Conservation (phyloP, 2,888 invertebrate species). For the Napeogenes sylphis region DNA sequence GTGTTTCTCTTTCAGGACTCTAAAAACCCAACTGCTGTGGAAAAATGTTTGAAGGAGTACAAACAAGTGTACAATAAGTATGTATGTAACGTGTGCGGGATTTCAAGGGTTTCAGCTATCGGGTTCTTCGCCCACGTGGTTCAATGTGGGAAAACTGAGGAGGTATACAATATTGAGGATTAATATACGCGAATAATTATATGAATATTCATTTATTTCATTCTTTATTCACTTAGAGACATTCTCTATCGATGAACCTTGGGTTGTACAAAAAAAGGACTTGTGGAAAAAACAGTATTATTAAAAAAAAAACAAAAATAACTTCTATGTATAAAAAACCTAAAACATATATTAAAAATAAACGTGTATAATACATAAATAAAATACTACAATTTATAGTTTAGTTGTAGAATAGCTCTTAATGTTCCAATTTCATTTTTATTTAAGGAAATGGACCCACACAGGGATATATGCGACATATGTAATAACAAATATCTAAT, state of each 20-base stretch:
- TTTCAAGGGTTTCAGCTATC: constrained; percentile 67
- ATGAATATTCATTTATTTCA: neutral
- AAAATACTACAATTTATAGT: no score
- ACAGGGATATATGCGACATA: constrained; percentile 71
- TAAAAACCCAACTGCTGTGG: constrained; percentile 63
- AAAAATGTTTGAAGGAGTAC: constrained; percentile 61
- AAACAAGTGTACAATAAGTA: constrained; percentile 59
- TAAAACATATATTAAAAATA: no score
- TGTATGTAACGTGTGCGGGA: constrained; percentile 75
- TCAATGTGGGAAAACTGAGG: constrained; percentile 77
- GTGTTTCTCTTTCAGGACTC: constrained; percentile 66
- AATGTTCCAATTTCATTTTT: neutral
- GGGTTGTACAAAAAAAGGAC: no score
- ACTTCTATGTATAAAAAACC: no score
- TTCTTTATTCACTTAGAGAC: no score
- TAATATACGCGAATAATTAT: neutral
- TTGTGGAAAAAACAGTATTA: no score
- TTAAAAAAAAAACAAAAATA: no score
- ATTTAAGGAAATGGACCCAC: constrained; percentile 64
- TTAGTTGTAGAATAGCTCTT: no score
- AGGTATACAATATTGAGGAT: constrained; percentile 52
- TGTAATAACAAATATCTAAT: constrained; percentile 73
- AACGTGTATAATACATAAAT: no score
- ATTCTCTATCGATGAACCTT: no score
- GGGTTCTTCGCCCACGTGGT: constrained; percentile 80